phyloP scores from a whole-genome alignment of 2,888 invertebrate genomes.

The Brachyptera putata region DNA sequence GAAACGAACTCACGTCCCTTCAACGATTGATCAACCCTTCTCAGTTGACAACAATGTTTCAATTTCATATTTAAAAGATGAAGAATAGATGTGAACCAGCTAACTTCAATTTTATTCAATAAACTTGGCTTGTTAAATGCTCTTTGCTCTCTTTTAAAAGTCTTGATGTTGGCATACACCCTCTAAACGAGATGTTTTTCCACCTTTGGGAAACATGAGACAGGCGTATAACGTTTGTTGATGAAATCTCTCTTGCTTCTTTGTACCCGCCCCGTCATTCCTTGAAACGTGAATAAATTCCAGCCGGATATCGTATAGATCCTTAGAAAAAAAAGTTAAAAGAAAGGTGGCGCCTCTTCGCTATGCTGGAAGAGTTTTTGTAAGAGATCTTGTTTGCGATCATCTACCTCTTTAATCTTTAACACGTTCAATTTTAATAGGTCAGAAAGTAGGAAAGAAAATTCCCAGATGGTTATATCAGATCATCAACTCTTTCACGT shows the following conservation, averaged over 20 bases:
- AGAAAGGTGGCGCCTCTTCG: not conserved
- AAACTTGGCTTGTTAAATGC: no score
- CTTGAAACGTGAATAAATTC: constrained; percentile 19
- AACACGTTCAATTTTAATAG: constrained; percentile 25
- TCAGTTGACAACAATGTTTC: no score
- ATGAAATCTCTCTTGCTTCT: constrained; percentile 2
- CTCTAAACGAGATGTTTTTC: not conserved
- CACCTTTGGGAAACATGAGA: constrained; percentile 6
- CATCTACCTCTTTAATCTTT: constrained; percentile 21
- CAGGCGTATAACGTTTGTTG: constrained; percentile 15
- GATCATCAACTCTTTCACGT: constrained; percentile 3
- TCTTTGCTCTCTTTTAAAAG: no score
- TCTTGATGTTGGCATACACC: no score
- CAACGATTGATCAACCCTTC: no score
- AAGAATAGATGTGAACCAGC: no score
- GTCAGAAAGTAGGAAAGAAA: not conserved
- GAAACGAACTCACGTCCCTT: no score
- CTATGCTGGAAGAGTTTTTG: not conserved
- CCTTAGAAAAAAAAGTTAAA: constrained; percentile 1
- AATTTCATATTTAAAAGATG: no score
- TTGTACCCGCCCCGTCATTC: constrained; percentile 16
- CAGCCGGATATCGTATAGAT: not conserved
- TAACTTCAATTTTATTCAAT: no score
- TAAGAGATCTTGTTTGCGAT: no score
- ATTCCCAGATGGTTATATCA: constrained; percentile 1